phyloP scores from a whole-genome alignment of 1,140 invertebrate species.

The Oreohelix idahoensis region DNA sequence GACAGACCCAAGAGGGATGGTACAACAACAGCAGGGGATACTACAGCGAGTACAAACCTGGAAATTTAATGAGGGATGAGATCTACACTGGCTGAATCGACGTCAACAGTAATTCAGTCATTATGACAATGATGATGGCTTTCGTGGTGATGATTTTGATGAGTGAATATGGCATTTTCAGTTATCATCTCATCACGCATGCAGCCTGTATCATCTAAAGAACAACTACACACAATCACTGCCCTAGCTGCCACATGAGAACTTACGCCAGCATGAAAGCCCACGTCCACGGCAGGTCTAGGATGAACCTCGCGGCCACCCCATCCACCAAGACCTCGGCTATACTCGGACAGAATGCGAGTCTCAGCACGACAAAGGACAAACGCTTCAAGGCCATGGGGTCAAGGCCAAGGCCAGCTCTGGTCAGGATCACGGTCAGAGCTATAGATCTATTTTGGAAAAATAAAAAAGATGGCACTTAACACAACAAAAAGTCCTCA shows the following conservation, averaged over 20 bases:
- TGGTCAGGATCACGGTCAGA: slow-evolving; percentile 90
- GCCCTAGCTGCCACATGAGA: too few species aligned
- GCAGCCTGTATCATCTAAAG: too few species aligned
- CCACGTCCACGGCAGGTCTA: slow-evolving; percentile 90
- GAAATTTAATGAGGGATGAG: neutral
- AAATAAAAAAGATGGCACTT: too few species aligned
- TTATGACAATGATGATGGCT: too few species aligned
- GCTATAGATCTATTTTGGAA: slow-evolving; percentile 88
- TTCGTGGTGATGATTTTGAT: too few species aligned
- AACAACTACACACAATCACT: too few species aligned
- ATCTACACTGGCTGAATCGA: too few species aligned
- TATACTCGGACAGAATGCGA: slow-evolving; percentile 88
- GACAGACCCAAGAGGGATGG: slow-evolving; percentile 89
- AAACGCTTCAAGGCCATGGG: slow-evolving; percentile 85
- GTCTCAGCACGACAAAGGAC: slow-evolving; percentile 79
- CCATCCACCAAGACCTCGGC: slow-evolving; percentile 83
- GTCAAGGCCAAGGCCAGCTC: slow-evolving; percentile 93
- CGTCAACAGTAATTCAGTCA: too few species aligned
- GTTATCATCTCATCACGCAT: too few species aligned
- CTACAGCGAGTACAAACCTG: slow-evolving; percentile 86
- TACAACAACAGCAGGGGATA: slow-evolving; percentile 95
- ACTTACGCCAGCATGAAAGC: slow-evolving; percentile 80
- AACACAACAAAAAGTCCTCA: too few species aligned
- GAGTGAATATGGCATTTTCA: too few species aligned
- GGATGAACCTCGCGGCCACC: slow-evolving; percentile 81